These are phyloP conservation scores for Hippocampus barbouri DNA, from an alignment of 2,113 vertebrate species.

Conservation along the genomic window DNA sequence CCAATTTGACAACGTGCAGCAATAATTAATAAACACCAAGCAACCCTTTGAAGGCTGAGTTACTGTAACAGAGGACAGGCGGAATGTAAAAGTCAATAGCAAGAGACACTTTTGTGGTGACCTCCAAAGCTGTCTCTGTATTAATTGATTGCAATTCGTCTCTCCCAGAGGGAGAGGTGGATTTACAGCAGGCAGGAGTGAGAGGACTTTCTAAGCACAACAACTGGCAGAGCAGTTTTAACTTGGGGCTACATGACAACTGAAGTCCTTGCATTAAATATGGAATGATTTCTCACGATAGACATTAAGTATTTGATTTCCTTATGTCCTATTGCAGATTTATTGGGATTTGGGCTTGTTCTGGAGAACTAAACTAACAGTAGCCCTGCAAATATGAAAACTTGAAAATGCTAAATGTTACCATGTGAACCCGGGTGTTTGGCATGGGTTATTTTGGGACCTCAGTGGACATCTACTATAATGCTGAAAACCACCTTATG, in stretches of 20 bases:
- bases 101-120: constrained; percentile 62
- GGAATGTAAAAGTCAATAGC: constrained; percentile 53
- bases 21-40: constrained; percentile 41
- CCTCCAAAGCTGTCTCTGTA: constrained; percentile 64
- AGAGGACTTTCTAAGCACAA: constrained; percentile 33
- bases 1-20: constrained; percentile 17
- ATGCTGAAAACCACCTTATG: too few species aligned
- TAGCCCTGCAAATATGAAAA: background rate
- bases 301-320: background rate
- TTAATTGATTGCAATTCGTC: constrained; percentile 69
- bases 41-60: constrained; percentile 18
- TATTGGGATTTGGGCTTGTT: background rate
- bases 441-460: too few species aligned
- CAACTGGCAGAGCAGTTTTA: constrained; percentile 42
- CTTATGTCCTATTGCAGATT: background rate
- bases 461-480: too few species aligned
- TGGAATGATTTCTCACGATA: background rate
- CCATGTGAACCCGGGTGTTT: background rate
- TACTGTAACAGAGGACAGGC: constrained; percentile 20
- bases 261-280: background rate
- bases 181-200: constrained; percentile 41
- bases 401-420: background rate
- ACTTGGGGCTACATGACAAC: constrained; percentile 6
- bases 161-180: constrained; percentile 47
- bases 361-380: background rate